Conservation (phyloP, 2,113 vertebrate genomes). For the Dendropsophus ebraccatus region DNA sequence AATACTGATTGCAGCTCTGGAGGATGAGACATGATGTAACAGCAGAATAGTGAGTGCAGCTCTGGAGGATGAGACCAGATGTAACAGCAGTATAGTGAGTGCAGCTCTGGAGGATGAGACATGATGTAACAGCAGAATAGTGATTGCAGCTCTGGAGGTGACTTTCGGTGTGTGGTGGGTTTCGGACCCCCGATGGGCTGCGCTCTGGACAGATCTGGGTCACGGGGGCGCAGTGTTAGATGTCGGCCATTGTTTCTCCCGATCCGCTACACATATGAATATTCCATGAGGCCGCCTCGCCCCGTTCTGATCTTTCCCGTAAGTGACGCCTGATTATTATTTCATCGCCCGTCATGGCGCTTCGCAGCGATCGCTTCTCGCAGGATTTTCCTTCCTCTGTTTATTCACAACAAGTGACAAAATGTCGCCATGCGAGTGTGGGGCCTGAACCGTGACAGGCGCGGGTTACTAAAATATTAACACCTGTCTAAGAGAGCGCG, state of each 20-base stretch:
- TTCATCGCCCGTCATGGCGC: neutral
- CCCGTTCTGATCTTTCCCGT: neutral
- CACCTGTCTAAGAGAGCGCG: constrained; percentile 16
- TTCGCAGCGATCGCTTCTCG: neutral
- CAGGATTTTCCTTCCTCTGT: neutral
- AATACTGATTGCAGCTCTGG: no score
- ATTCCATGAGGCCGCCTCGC: neutral
- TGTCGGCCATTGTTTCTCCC: neutral
- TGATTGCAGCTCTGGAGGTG: no score
- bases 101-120: no score
- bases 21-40: no score
- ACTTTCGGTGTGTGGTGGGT: no score
- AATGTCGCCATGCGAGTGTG: neutral
- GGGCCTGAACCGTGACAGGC: constrained; percentile 24
- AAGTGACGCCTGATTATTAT: constrained; percentile 10
- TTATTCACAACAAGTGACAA: constrained; percentile 28
- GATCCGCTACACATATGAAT: neutral
- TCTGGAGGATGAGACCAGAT: no score
- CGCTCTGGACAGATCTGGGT: neutral
- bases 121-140: no score
- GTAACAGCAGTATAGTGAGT: no score
- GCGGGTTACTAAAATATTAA: constrained; percentile 46
- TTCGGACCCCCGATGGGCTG: no score
- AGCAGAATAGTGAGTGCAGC: no score
- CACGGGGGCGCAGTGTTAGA: neutral